Percentiles rank a stretch among this genome's conserved stretches.
phyloP scores from a whole-genome alignment of 2,113 vertebrate genomes.

The Podiceps cristatus region DNA sequence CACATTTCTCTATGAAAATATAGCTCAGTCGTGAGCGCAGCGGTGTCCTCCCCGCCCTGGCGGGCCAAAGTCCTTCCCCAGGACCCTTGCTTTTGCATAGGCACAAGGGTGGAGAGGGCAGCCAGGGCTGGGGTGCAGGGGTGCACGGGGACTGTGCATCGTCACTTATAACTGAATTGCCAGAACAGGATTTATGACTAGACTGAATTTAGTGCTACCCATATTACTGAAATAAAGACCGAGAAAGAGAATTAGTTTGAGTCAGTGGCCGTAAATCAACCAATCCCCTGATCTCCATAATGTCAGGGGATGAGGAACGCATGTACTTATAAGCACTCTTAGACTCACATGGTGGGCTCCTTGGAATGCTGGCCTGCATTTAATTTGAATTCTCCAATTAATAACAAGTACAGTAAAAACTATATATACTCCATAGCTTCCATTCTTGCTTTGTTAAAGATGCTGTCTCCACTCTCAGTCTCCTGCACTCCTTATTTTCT shows the following conservation, averaged over 20 bases:
- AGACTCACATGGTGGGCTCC: neutral
- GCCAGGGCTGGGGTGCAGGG: neutral
- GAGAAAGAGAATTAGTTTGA: constrained; percentile 12
- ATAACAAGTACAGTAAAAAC: neutral
- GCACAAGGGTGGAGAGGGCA: neutral
- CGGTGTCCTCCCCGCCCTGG: neutral
- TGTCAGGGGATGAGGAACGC: neutral
- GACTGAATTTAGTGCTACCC: constrained; percentile 19
- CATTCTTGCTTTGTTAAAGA: neutral
- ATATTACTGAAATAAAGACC: neutral
- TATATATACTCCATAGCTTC: neutral
- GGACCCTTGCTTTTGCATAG: neutral
- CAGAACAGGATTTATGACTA: neutral
- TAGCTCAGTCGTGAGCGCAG: neutral
- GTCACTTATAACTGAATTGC: neutral
- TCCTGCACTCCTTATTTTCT: neutral
- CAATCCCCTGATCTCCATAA: neutral
- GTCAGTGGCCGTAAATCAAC: neutral
- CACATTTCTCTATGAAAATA: neutral
- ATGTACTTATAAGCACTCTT: neutral
- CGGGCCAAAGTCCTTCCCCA: accelerated
- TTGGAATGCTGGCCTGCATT: neutral
- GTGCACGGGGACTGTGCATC: accelerated
- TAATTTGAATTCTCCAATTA: constrained; percentile 3
- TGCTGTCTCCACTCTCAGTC: neutral